A percentile compares a stretch with the other conserved stretches of the same genome.
Conservation (phyloP, 2,113 vertebrate species). For the Holacanthus passer region DNA sequence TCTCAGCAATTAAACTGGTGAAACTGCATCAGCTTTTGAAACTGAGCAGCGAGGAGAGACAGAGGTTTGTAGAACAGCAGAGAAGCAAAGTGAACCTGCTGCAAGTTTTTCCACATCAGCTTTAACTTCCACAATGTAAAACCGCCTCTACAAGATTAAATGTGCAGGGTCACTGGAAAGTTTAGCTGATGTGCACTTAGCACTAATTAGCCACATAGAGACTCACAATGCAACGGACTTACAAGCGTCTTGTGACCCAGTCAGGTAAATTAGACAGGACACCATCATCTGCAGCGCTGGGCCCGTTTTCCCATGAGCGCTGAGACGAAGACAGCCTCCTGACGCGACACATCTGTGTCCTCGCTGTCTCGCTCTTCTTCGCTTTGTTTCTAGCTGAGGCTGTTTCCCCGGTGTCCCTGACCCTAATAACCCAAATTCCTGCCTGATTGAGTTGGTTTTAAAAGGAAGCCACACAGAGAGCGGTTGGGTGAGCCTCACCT, state of each 20-base stretch:
- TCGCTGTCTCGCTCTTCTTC: slow-evolving; percentile 54
- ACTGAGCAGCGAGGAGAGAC: neutral
- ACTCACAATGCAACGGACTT: slow-evolving; percentile 36
- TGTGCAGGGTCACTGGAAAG: slow-evolving; percentile 66
- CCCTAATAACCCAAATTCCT: slow-evolving; percentile 81
- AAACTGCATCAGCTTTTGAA: neutral
- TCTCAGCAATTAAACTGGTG: neutral
- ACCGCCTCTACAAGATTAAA: slow-evolving; percentile 61
- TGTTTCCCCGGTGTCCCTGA: slow-evolving; percentile 68
- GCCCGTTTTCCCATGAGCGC: slow-evolving; percentile 45
- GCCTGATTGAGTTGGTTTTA: slow-evolving; percentile 82
- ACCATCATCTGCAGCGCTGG: neutral
- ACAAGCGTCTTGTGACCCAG: slow-evolving; percentile 27
- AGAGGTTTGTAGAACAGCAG: neutral
- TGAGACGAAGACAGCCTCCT: slow-evolving; percentile 41
- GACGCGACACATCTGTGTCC: slow-evolving; percentile 72
- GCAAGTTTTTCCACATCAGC: slow-evolving; percentile 66
- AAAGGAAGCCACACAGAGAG: slow-evolving; percentile 79
- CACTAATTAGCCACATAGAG: slow-evolving; percentile 55
- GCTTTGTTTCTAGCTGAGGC: slow-evolving; percentile 53
- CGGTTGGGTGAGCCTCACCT: slow-evolving; percentile 77
- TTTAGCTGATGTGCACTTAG: slow-evolving; percentile 51
- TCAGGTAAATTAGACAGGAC: slow-evolving; percentile 54
- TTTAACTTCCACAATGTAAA: slow-evolving; percentile 38
- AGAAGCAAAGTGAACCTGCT: slow-evolving; percentile 30